A percentile compares a stretch with the other conserved stretches of the same genome.
Evolutionary conservation across 2,797 vertebrate species (phyloP).

Genomic region (Salarias fasciatus): DNA sequence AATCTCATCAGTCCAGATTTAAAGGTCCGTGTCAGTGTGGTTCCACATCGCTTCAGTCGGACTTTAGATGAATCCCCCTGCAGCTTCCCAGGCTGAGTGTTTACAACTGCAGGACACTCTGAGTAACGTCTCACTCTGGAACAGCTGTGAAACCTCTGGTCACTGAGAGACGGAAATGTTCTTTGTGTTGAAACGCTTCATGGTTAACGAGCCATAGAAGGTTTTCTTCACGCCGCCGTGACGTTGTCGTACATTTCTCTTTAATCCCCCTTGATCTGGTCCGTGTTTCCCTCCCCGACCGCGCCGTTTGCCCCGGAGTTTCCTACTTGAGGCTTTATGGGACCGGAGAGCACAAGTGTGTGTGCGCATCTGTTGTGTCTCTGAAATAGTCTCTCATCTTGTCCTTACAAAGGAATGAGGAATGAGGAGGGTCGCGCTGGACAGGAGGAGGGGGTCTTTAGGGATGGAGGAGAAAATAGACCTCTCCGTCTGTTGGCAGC

Average conservation of each 20-base stretch:
- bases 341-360: constrained; percentile 60
- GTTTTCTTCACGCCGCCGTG: too few species aligned
- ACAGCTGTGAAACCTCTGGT: constrained; percentile 32
- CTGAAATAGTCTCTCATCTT: constrained; percentile 81
- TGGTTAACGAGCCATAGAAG: too few species aligned
- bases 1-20: too few species aligned
- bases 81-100: too few species aligned
- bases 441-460: constrained; percentile 52
- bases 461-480: constrained; percentile 83
- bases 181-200: constrained; percentile 7
- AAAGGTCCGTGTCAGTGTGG: too few species aligned
- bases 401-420: constrained; percentile 83
- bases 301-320: constrained; percentile 23
- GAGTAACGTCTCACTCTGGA: constrained; percentile 10
- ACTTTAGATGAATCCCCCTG: too few species aligned
- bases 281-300: neutral
- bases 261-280: neutral
- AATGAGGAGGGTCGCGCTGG: constrained; percentile 73
- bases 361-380: constrained; percentile 78
- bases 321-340: constrained; percentile 12
- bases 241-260: neutral
- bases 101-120: too few species aligned
- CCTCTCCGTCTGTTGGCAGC: constrained; percentile 78
- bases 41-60: too few species aligned
- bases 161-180: constrained; percentile 12